A percentile compares a stretch with the other conserved stretches of the same genome.
phyloP scores from a whole-genome alignment of 2,888 invertebrate genomes.

The Caenorhabditis sp. region DNA sequence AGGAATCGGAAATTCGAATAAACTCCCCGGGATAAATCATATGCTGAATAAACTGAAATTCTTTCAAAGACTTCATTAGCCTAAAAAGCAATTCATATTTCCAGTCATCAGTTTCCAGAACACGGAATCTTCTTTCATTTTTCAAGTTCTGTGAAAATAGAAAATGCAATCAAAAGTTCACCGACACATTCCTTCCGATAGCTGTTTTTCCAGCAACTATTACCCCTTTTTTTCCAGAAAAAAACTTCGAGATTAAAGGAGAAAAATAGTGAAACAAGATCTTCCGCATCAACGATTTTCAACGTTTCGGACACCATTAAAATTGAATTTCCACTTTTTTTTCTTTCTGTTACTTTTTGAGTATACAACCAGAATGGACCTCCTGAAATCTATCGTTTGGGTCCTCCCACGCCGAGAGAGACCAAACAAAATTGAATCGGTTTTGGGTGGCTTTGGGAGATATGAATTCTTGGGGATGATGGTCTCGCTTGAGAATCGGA shows the following conservation, averaged over 20 bases:
- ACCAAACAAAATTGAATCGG: neutral
- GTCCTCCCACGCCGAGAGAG: neutral
- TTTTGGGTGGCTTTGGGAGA: no score
- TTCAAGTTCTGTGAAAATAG: neutral
- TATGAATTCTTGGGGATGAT: no score
- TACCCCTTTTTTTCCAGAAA: constrained; percentile 10
- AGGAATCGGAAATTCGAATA: constrained; percentile 35
- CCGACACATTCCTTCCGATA: neutral
- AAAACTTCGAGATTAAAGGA: constrained; percentile 2
- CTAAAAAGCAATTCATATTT: no score
- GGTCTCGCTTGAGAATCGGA: no score
- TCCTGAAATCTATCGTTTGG: neutral
- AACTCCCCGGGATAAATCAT: neutral
- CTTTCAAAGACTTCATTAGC: no score
- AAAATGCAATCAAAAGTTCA: constrained; percentile 2
- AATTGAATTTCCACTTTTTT: constrained; percentile 24
- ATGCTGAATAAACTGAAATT: neutral
- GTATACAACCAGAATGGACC: constrained; percentile 8
- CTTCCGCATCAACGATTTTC: constrained; percentile 36
- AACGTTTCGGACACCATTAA: constrained; percentile 32
- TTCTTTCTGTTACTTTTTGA: constrained; percentile 1
- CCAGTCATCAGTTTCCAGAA: neutral
- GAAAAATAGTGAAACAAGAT: constrained; percentile 25
- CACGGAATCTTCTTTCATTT: neutral
- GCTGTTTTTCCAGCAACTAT: neutral